phyloP scores from a whole-genome alignment of 2,797 vertebrate genomes.

The Pogoniulus pusillus region DNA sequence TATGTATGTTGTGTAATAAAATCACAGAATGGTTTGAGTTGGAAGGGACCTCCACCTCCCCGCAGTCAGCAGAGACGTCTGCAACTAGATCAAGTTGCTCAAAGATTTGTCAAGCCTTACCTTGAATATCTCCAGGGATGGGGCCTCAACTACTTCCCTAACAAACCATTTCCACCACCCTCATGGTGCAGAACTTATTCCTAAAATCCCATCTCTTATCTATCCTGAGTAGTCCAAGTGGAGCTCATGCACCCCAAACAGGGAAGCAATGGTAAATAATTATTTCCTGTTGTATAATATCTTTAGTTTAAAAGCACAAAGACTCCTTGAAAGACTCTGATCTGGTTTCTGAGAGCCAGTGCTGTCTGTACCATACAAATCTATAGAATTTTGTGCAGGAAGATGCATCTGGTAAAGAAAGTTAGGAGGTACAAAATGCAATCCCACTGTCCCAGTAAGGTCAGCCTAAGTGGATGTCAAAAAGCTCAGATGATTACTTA shows the following conservation, averaged over 20 bases:
- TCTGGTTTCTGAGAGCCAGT: background rate
- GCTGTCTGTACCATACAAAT: background rate
- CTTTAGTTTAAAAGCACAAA: background rate
- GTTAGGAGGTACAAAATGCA: background rate
- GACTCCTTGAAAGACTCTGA: background rate
- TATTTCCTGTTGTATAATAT: background rate
- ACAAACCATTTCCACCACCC: too few relatives aligned
- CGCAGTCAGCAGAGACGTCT: too few relatives aligned
- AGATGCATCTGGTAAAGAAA: background rate
- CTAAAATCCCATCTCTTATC: too few relatives aligned
- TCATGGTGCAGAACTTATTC: too few relatives aligned
- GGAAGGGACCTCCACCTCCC: too few relatives aligned
- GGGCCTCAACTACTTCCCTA: too few relatives aligned
- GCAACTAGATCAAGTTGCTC: too few relatives aligned
- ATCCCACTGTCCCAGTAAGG: conserved; percentile 17
- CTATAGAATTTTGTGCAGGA: background rate
- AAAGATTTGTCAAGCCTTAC: too few relatives aligned
- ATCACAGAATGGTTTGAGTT: too few relatives aligned
- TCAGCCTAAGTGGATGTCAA: conserved; percentile 52
- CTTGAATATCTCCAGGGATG: too few relatives aligned
- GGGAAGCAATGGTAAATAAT: background rate
- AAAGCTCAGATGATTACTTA: conserved; percentile 53
- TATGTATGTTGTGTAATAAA: background rate
- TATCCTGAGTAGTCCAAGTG: background rate
- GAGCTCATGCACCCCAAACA: background rate